These are phyloP conservation scores for Endomychus coccineus DNA, from an alignment of 2,888 invertebrate species.

Conservation along the genomic window DNA sequence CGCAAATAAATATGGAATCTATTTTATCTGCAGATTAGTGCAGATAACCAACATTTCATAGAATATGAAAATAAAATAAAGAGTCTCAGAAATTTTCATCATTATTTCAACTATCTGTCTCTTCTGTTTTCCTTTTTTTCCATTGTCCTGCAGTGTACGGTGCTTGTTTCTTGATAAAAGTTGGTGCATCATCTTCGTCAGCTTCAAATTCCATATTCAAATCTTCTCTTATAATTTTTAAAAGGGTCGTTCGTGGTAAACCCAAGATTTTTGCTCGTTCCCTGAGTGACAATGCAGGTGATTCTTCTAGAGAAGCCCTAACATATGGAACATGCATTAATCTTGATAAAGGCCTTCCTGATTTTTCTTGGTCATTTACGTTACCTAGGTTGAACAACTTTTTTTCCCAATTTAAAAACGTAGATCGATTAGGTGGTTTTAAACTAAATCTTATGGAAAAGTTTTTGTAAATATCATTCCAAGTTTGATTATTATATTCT, in stretches of 20 bases:
- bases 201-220: slow-evolving; percentile 34
- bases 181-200: slow-evolving; percentile 21
- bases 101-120: slow-evolving; percentile 9
- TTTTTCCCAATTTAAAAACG: slow-evolving; percentile 26
- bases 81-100: too few relatives aligned
- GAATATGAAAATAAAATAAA: too few relatives aligned
- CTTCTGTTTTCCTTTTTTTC: slow-evolving; percentile 27
- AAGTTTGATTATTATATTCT: slow-evolving; percentile 37
- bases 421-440: slow-evolving; percentile 37
- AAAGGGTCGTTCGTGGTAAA: slow-evolving; percentile 41
- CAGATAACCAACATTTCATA: too few relatives aligned
- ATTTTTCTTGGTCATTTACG: slow-evolving; percentile 42
- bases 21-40: too few relatives aligned
- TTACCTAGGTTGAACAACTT: slow-evolving; percentile 34
- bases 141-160: slow-evolving; percentile 30
- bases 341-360: slow-evolving; percentile 39
- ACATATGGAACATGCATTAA: slow-evolving; percentile 38
- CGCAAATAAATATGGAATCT: too few relatives aligned
- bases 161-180: slow-evolving; percentile 26
- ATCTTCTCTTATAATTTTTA: slow-evolving; percentile 41
- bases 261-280: slow-evolving; percentile 41
- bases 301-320: slow-evolving; percentile 37
- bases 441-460: slow-evolving; percentile 42
- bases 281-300: slow-evolving; percentile 42
- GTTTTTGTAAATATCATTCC: slow-evolving; percentile 41